Base-by-base conservation (phyloP, 2,113 vertebrate genomes). In the Gavialis gangeticus region DNA sequence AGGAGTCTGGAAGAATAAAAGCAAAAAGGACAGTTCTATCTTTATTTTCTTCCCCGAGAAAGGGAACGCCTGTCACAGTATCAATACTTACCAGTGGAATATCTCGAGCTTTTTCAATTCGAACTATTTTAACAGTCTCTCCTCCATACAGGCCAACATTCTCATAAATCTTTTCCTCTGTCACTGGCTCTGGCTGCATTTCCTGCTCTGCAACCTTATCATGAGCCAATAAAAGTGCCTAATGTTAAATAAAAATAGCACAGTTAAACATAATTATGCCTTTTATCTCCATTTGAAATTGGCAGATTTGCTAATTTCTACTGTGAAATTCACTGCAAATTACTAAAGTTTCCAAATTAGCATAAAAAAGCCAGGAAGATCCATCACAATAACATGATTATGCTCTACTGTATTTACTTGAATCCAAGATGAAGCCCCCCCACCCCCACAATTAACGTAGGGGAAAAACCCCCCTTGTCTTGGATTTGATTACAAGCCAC, bases 211-310 rank as follows among this genome's bases (percentile, higher is more conserved):
- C 99, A 88, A 99, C 98, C 79, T 98, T 98, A 98, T 99, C 99
- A 37, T 99, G 99, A 66, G 98, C 99, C 96, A 99, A 97, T 91
- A 99, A 97, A 96, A 99, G 98, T 37, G 99, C 99, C 99, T 99
- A 94, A 91, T 85, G 75, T 93, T 96, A 97, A 97, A 93, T 1
- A 92, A 92, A 92, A 93, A 28, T 30, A 96, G 82, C 19, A 25
- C 69, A 77, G 84, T 93, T 96, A 92, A 82, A 95, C 57, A 85
- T 91, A 93, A 64, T 30, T 17, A 88, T 78, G 64, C 46, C 55
- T 22, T 79, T 75, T 15, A 7, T 34, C 86, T 10, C 9, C 57
- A 57, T 8, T 87, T 18, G 83, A 90, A 87, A 79, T 3, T 90
- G 1, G 80, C 28, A 84, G 11, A 76, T 10, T 67, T 57, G 28